Evolutionary conservation across 2,888 invertebrate species (phyloP).

Genomic region (Melinopterus prodromus): DNA sequence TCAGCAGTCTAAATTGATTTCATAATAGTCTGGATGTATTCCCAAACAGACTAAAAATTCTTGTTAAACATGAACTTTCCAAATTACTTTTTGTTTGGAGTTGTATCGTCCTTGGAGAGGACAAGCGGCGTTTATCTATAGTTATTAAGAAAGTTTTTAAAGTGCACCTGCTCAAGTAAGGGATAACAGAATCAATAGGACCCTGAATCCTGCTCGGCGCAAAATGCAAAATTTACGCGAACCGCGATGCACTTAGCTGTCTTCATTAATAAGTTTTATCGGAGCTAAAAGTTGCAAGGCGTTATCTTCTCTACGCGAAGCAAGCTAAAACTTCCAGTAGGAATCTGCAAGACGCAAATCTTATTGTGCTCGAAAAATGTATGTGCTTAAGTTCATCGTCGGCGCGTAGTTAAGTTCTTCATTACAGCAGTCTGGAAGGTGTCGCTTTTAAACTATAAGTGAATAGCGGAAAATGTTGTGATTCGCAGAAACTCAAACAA

Average conservation of each 20-base stretch:
- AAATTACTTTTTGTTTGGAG: not conserved
- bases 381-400: not conserved
- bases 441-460: no score
- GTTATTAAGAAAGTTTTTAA: slow-evolving; percentile 4
- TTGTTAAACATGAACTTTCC: not conserved
- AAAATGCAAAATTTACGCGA: not conserved
- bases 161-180: not conserved
- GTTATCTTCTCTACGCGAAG: not conserved
- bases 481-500: no score
- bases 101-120: not conserved
- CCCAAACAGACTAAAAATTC: no score
- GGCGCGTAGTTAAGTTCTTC: not conserved
- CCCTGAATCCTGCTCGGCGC: not conserved
- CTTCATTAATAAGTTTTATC: not conserved
- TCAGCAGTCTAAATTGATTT: no score
- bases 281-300: not conserved
- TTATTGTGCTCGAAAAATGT: not conserved
- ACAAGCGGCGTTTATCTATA: not conserved
- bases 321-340: not conserved
- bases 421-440: not conserved
- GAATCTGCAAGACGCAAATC: not conserved
- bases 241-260: not conserved
- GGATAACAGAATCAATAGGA: not conserved
- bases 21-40: no score
- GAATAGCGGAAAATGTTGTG: no score